These are phyloP conservation scores for Channa striata DNA, from an alignment of 2,797 vertebrate genomes.

Conservation along the genomic window DNA sequence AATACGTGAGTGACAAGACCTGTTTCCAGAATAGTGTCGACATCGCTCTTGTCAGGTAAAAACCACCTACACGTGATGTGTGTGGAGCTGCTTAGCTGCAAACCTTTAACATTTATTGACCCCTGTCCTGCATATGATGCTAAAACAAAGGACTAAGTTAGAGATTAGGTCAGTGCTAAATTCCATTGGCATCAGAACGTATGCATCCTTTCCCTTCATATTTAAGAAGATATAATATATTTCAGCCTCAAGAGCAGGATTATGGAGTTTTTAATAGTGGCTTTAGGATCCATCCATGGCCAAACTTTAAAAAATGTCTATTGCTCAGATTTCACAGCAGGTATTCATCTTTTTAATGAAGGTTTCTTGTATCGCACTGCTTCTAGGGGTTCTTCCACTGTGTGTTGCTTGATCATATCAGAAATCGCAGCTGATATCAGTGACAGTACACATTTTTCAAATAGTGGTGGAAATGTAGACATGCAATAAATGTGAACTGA, in stretches of 20 bases:
- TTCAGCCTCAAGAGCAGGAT: constrained; percentile 20
- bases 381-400: background rate
- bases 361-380: background rate
- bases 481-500: no score
- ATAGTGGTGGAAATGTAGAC: no score
- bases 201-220: constrained; percentile 16
- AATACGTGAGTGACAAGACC: constrained; percentile 30
- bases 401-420: constrained; percentile 30
- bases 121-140: background rate
- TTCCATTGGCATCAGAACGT: constrained; percentile 20
- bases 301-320: constrained; percentile 24
- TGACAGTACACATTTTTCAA: no score
- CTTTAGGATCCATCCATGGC: constrained; percentile 12
- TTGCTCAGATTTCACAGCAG: constrained; percentile 29
- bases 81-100: no score
- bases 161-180: no score
- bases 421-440: no score
- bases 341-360: constrained; percentile 32
- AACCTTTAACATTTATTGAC: no score
- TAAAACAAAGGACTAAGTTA: background rate
- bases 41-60: background rate
- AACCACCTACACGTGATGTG: no score
- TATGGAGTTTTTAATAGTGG: constrained; percentile 15
- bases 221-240: constrained; percentile 1
- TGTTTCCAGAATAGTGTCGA: constrained; percentile 22